These are phyloP conservation scores for Eulithis testata DNA, from an alignment of 2,888 invertebrate genomes.

Conservation along the genomic window DNA sequence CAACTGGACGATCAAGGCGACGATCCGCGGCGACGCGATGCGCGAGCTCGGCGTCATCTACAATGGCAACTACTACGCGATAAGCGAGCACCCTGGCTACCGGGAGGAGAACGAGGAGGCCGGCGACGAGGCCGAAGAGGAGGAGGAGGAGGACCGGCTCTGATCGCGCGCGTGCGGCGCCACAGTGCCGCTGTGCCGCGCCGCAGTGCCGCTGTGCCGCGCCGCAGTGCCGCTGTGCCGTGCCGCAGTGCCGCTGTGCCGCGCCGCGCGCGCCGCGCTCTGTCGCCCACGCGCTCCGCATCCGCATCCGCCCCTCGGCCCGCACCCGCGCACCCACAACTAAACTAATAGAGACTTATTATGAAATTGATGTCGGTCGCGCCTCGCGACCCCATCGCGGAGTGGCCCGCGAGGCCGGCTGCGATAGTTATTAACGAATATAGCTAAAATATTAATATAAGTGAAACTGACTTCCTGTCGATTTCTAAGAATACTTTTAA, in stretches of 20 bases:
- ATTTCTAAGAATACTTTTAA: conserved; percentile 73
- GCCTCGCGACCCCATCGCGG: conserved; percentile 49
- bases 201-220: conserved; percentile 52
- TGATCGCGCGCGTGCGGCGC: conserved; percentile 85
- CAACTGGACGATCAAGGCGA: conserved; percentile 98
- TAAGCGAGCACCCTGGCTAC: conserved; percentile 97
- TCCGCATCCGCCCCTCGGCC: conserved; percentile 39
- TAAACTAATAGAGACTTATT: conserved; percentile 69
- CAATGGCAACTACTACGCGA: conserved; percentile 97
- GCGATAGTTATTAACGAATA: conserved; percentile 73
- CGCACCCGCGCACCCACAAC: conserved; percentile 42
- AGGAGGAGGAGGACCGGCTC: conserved; percentile 90
- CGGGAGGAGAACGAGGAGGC: conserved; percentile 95
- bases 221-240: conserved; percentile 59
- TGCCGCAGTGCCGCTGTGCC: conserved; percentile 50
- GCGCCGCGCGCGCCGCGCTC: conserved; percentile 47
- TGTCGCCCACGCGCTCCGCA: conserved; percentile 49
- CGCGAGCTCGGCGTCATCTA: conserved; percentile 97
- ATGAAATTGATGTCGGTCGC: conserved; percentile 66
- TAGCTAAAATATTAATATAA: conserved; percentile 71
- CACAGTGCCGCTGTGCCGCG: conserved; percentile 56
- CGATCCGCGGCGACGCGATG: conserved; percentile 95
- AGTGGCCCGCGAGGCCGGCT: conserved; percentile 50
- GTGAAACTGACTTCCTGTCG: conserved; percentile 83
- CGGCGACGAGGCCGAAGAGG: conserved; percentile 93